phyloP scores from a whole-genome alignment of 2,888 invertebrate genomes.

The Aphidoletes aphidimyza region DNA sequence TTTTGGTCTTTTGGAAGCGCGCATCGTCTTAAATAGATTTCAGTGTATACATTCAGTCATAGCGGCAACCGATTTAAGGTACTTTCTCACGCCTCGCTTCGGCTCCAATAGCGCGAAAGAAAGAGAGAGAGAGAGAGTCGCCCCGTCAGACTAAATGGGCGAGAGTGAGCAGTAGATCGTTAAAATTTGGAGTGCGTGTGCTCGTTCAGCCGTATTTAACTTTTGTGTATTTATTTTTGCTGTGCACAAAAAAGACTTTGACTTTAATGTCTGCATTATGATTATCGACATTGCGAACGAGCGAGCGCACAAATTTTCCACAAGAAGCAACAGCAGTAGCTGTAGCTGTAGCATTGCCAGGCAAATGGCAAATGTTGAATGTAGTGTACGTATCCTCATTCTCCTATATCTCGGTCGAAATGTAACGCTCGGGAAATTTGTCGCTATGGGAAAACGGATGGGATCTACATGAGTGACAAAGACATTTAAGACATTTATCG shows the following conservation, averaged over 20 bases:
- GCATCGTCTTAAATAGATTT: conserved; percentile 38
- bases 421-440: not conserved
- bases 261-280: conserved; percentile 51
- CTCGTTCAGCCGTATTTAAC: conserved; percentile 51
- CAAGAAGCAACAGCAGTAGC: no score
- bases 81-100: conserved; percentile 35
- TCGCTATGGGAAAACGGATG: conserved; percentile 27
- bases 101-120: not conserved
- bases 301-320: not conserved
- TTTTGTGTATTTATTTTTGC: conserved; percentile 41
- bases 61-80: conserved; percentile 27
- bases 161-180: conserved; percentile 47
- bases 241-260: conserved; percentile 47
- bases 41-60: not conserved
- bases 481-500: conserved; percentile 51
- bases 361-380: no score
- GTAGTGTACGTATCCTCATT: no score
- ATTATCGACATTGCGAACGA: conserved; percentile 30
- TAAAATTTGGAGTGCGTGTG: conserved; percentile 49
- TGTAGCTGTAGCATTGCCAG: no score
- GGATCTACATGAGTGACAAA: conserved; percentile 47
- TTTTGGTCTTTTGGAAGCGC: not conserved
- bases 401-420: not conserved
- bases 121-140: not conserved
- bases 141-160: conserved; percentile 9